phyloP scores from a whole-genome alignment of 2,113 vertebrate species.

The Benitochromis conjunctus region DNA sequence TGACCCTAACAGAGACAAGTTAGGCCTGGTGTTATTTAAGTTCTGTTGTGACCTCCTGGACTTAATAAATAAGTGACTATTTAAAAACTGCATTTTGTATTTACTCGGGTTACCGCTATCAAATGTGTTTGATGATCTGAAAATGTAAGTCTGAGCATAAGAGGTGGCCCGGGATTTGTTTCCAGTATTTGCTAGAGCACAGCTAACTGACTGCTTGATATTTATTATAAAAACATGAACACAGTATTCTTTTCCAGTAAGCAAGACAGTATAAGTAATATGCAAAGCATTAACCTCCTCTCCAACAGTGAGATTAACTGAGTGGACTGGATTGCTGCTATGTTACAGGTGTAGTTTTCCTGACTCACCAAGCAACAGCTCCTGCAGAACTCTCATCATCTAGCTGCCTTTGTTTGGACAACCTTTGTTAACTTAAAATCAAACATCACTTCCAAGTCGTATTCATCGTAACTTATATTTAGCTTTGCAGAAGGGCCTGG shows the following conservation, averaged over 20 bases:
- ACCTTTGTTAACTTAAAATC: neutral
- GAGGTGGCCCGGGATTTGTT: neutral
- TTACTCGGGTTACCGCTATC: neutral
- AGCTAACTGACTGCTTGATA: neutral
- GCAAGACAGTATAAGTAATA: neutral
- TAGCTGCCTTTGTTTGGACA: conserved; percentile 1
- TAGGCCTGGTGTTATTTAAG: neutral
- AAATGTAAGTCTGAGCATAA: neutral
- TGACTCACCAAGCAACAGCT: neutral
- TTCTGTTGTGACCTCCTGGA: neutral
- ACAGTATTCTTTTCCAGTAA: neutral
- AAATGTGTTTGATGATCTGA: neutral
- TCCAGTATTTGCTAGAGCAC: neutral
- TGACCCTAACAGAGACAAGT: neutral
- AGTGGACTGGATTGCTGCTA: neutral
- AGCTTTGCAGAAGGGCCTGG: neutral
- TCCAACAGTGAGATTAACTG: neutral
- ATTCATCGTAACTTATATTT: conserved; percentile 17
- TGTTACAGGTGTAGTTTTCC: neutral
- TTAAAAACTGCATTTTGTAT: neutral
- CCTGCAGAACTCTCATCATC: neutral
- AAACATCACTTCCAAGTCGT: neutral
- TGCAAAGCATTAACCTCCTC: neutral
- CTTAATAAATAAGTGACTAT: neutral
- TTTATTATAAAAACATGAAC: neutral